A percentile compares a stretch with the other conserved stretches of the same genome.
Conservation (phyloP, 2,113 vertebrate genomes). For the Psettodes erumei region DNA sequence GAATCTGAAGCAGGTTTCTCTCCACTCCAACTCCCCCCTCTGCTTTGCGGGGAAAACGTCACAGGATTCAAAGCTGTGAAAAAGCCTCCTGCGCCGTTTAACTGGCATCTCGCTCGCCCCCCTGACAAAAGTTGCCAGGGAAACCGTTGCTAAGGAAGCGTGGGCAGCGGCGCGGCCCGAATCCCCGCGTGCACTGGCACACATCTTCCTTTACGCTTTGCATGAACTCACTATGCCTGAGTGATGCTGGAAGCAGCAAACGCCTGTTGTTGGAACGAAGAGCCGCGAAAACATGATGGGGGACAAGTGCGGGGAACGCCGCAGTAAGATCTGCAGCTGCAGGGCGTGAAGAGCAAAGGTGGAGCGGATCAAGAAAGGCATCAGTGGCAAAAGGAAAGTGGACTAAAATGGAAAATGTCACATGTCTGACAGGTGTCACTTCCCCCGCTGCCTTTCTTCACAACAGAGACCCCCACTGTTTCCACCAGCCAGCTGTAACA, state of each 20-base stretch:
- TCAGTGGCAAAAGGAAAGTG: neutral
- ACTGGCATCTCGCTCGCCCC: constrained; percentile 67
- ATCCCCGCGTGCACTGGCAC: constrained; percentile 27
- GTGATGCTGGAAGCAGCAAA: too few relatives aligned
- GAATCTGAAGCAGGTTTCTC: constrained; percentile 26
- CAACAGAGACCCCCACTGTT: neutral
- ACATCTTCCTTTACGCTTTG: constrained; percentile 31
- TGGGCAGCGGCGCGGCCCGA: constrained; percentile 60
- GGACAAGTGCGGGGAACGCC: neutral
- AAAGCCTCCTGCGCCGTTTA: constrained; percentile 62
- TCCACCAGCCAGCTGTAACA: neutral
- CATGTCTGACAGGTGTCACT: neutral
- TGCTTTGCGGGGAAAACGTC: constrained; percentile 40
- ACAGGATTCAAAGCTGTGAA: constrained; percentile 64
- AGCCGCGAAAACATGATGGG: neutral
- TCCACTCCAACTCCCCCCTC: neutral
- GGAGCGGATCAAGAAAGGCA: neutral
- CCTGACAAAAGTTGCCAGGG: constrained; percentile 78
- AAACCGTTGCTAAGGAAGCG: constrained; percentile 80
- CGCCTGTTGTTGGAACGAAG: too few relatives aligned
- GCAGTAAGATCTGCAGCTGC: constrained; percentile 6
- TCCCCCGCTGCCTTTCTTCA: neutral
- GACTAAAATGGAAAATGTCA: neutral
- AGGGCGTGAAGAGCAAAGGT: constrained; percentile 5
- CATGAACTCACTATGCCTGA: constrained; percentile 53